These are phyloP conservation scores for Orthosia incerta DNA, from an alignment of 2,888 invertebrate genomes.

Conservation along the genomic window DNA sequence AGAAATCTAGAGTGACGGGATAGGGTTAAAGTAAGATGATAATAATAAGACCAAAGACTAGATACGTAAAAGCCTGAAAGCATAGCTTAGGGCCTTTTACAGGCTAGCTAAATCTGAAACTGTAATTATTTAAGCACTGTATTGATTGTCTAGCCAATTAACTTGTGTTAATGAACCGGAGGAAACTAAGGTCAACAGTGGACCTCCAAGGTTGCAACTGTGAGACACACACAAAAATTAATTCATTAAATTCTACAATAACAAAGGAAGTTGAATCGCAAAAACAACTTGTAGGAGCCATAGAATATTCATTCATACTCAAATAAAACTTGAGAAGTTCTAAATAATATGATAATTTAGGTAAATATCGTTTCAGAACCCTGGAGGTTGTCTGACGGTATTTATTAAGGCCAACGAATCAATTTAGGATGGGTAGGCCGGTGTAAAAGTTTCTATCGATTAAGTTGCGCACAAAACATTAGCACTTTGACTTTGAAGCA, in stretches of 20 bases:
- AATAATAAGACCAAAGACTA: background rate
- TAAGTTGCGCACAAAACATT: constrained; percentile 26
- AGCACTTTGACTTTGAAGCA: constrained; percentile 55
- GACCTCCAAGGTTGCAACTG: background rate
- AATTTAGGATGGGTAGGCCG: background rate
- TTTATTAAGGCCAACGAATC: background rate
- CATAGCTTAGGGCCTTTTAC: too few relatives aligned
- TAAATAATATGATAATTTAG: constrained; percentile 45
- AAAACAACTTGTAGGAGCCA: constrained; percentile 40
- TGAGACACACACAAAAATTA: background rate
- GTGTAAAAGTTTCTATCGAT: constrained; percentile 43
- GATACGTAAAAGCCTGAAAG: constrained; percentile 1
- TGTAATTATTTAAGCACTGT: background rate
- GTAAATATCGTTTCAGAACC: constrained; percentile 34
- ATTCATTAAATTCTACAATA: constrained; percentile 14
- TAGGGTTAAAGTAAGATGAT: background rate
- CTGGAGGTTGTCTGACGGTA: constrained; percentile 6
- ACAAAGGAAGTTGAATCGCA: constrained; percentile 29
- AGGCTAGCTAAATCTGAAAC: background rate
- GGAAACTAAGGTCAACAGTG: constrained; percentile 14
- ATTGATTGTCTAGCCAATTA: constrained; percentile 31
- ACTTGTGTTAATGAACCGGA: constrained; percentile 13
- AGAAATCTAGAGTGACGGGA: background rate
- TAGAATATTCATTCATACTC: constrained; percentile 50
- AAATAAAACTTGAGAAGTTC: constrained; percentile 39